Percentiles rank a stretch among this genome's conserved stretches.
Evolutionary conservation across 2,888 invertebrate species (phyloP).

Genomic region (Tachina lurida): DNA sequence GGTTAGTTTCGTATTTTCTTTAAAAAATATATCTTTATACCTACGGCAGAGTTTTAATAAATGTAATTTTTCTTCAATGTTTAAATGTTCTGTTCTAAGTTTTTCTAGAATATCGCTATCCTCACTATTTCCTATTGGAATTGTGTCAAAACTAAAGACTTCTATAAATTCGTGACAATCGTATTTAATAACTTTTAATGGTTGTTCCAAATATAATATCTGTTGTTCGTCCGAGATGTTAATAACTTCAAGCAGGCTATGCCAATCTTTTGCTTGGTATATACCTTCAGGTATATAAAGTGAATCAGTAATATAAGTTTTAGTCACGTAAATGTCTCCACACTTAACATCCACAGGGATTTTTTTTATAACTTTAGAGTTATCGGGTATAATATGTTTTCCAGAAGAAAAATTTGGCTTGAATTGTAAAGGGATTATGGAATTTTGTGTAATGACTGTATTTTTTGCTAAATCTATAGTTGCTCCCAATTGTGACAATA

Average conservation of each 20-base stretch:
- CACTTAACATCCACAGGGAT: neutral
- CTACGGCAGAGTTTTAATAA: constrained; percentile 36
- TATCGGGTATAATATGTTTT: too few relatives aligned
- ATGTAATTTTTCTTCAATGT: constrained; percentile 10
- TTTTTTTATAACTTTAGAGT: neutral
- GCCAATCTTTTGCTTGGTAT: neutral
- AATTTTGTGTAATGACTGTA: too few relatives aligned
- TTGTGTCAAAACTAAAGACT: constrained; percentile 1
- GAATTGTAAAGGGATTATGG: too few relatives aligned
- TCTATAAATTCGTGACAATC: neutral
- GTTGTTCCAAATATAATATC: constrained; percentile 64
- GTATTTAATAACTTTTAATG: neutral
- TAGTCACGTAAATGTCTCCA: neutral
- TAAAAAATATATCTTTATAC: constrained; percentile 15
- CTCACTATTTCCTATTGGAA: neutral
- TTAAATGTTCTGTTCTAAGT: constrained; percentile 60
- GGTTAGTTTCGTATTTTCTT: neutral
- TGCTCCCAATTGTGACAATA: too few relatives aligned
- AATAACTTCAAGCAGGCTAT: too few relatives aligned
- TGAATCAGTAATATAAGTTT: neutral
- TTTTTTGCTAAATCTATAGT: too few relatives aligned
- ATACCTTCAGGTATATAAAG: too few relatives aligned
- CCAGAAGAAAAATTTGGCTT: too few relatives aligned
- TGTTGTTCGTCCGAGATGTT: constrained; percentile 60
- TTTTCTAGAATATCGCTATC: too few relatives aligned